Percentiles rank a stretch among this genome's conserved stretches.
These are phyloP conservation scores for Germaria angustata DNA, from an alignment of 2,888 invertebrate genomes.

Conservation along the genomic window DNA sequence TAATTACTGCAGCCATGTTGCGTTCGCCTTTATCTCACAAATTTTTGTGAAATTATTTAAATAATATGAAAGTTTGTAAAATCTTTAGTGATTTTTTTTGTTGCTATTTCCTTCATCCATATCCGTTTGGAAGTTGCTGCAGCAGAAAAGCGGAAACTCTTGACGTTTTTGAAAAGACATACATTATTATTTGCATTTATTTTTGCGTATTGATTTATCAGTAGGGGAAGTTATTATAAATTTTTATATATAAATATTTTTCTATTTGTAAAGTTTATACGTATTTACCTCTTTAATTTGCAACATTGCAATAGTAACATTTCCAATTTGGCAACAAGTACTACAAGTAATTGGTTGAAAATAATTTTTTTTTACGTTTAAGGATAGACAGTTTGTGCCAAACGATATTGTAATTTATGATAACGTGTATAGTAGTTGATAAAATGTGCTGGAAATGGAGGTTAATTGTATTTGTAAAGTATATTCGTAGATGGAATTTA, in stretches of 20 bases:
- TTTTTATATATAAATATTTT: no score
- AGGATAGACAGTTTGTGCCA: no score
- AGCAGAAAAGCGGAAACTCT: slow-evolving; percentile 28
- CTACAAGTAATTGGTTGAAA: no score
- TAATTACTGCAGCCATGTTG: slow-evolving; percentile 46
- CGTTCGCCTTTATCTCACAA: not conserved
- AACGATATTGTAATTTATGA: no score
- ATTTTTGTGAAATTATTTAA: slow-evolving; percentile 21
- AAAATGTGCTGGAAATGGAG: no score
- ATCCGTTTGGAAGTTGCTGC: slow-evolving; percentile 35
- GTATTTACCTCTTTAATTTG: not conserved
- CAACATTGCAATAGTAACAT: no score
- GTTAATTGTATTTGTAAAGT: no score
- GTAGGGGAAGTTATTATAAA: not conserved
- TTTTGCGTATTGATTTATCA: slow-evolving; percentile 46
- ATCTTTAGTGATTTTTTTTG: not conserved
- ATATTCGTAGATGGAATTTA: no score
- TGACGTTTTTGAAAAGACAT: slow-evolving; percentile 32
- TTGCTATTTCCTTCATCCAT: slow-evolving; percentile 10
- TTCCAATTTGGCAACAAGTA: no score
- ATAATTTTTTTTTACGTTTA: no score
- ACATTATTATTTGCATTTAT: not conserved
- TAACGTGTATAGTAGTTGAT: no score
- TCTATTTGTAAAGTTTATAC: no score
- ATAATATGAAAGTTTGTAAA: not conserved